Evolutionary conservation across 2,888 invertebrate genomes (phyloP), one percentile per base, ranked within the genome.

Genomic region (Pheosia gnoma): DNA sequence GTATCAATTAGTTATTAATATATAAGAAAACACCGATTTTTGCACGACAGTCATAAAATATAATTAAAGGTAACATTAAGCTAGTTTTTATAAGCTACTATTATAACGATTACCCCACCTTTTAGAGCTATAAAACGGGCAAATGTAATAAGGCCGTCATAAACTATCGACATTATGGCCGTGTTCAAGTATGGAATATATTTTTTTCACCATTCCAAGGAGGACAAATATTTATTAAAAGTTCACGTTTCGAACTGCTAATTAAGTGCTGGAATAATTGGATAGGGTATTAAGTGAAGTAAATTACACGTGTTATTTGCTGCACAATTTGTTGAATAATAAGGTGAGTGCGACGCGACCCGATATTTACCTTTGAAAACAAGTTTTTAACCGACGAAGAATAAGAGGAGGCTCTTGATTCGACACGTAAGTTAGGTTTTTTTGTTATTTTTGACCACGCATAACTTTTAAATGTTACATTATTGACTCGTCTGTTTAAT

Each of bases 191-290:
- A 57, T 53, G 57, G n/a, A 43, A 37, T 13, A n/a, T n/a, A 13
- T 11, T 25, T n/a, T 58, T 62, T 65, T 63, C 65, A 63, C 47
- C 59, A 64, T 74, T 69, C 65, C 55, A 55, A 51, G 63, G 63
- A 71, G 47, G 39, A 67, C 62, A 66, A 59, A 61, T 65, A 57
- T 43, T 57, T 62, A 64, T 64, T 61, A 61, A 70, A 71, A 66
- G 65, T 70, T 70, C 59, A 66, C 55, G 58, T 66, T 62, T 66
- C 36, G 52, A 67, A 64, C 69, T 37, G 61, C 58, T 70, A 74
- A 74, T 74, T 70, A 74, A 68, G 74, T 72, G 66, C 66, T 60
- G 62, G 58, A 58, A 52, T 74, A 72, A 74, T 67, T 71, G 63
- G 63, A 63, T 57, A 38, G 55, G 37, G 53, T 65, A 71, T 70